Evolutionary conservation across 2,888 invertebrate species (phyloP), one percentile per base, ranked within the genome.

Genomic region (Tenthredo notha): DNA sequence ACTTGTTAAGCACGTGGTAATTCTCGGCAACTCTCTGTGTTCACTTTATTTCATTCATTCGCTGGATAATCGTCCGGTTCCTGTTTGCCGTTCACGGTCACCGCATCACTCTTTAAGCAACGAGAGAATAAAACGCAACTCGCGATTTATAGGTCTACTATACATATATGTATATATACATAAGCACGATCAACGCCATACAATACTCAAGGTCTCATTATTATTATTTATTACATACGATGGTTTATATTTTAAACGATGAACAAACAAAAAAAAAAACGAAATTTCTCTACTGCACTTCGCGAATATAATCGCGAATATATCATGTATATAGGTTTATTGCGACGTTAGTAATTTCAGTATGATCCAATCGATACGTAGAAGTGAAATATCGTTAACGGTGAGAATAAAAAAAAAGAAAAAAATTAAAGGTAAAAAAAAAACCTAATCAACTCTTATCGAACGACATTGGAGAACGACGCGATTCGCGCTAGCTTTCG

Each of bases 11-110:
- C 77, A 77, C 77, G 77, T 77, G 77, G 37, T 37, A 37, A 29
- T n/a, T 40, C 77, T 50, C 12, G 77, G 10, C 78, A n/a, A 58
- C 37, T 58, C 33, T 29, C 47, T 18, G 86, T 86, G 88, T 88
- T 89, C 90, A 89, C 90, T 90, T 88, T 89, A 89, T 90, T 91
- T 91, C 91, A 91, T 90, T 92, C 89, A 90, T 90, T 91, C 89
- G 89, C 85, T 70, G 88, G 88, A 89, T 91, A 92, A 91, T 91
- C 89, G 90, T 83, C 89, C 87, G 89, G 91, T 91, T 92, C 91
- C 91, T 91, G 91, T 90, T 92, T 91, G 90, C 90, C 85, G 87
- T 87, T 87, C 90, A 90, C 88, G 82, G 82, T 84, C 85, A 61
- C 78, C 85, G n/a, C 61, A n/a, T 37, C n/a, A 40, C 18, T 18